Conservation (phyloP, 2,113 vertebrate genomes). For the Pteropus alecto region DNA sequence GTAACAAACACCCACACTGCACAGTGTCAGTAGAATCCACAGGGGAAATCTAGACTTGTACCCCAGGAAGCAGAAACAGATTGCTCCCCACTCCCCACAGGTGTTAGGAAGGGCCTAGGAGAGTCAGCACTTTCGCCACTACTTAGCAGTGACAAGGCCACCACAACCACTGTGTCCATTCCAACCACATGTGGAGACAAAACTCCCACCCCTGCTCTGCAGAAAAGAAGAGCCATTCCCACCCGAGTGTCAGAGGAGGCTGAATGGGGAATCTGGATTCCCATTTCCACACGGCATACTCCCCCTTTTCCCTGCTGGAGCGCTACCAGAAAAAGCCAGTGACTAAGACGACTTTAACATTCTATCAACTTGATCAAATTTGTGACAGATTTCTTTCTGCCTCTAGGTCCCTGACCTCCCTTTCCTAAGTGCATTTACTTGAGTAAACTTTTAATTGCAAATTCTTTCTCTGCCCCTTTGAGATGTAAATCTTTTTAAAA, state of each 20-base stretch:
- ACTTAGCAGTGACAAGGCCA: accelerated
- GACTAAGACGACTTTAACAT: neutral
- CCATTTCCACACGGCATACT: neutral
- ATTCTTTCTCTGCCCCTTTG: neutral
- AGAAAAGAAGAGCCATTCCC: accelerated
- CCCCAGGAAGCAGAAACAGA: neutral
- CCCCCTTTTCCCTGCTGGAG: accelerated
- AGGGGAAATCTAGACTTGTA: neutral
- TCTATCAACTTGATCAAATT: neutral
- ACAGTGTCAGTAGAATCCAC: neutral
- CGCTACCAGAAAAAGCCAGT: neutral
- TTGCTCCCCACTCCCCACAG: neutral
- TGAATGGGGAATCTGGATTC: neutral
- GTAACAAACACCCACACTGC: neutral
- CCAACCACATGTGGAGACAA: too few relatives aligned
- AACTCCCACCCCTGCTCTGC: neutral
- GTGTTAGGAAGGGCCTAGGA: neutral
- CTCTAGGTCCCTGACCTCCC: too few relatives aligned
- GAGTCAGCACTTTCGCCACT: neutral
- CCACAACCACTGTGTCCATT: too few relatives aligned
- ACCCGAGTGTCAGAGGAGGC: neutral
- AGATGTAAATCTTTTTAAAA: neutral
- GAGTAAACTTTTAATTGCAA: neutral
- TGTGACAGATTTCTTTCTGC: neutral
- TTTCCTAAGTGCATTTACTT: neutral